Evolutionary conservation across 2,888 invertebrate genomes (phyloP), one percentile per base, ranked within the genome.

Genomic region (Chelonus formosanus): DNA sequence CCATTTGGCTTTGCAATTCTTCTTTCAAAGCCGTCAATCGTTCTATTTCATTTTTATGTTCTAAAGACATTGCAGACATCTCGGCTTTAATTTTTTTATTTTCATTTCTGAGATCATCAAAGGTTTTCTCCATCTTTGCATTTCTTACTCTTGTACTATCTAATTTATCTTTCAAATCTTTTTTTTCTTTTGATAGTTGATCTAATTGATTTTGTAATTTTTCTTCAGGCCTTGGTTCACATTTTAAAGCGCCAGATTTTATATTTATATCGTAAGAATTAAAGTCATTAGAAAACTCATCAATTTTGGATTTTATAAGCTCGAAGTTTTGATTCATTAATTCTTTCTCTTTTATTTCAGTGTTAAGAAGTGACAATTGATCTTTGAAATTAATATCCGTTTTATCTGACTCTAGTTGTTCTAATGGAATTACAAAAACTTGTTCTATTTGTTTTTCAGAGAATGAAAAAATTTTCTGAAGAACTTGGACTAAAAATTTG

Each of bases 121-220:
- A 73, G 56, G 75, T 76, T 60, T 72, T 79, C 47, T 82, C 81
- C 57, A 81, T 69, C 63, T 79, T 80, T 0, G 74, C 73, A 66
- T 78, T 80, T 6, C 77, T 74, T 4, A 73, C 66, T 4, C 77
- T 72, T 57, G 73, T 63, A 2, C 67, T 71, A 4, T 81, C 76
- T 32, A 81, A 68, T 55, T 78, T 81, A 3, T 74, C 75, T 58
- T 75, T 77, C 7, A 80, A 48, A 36, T 80, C 74, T 54, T 75
- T 77, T 6, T 70, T 75, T 65, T 81, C 79, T 50, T 75, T 79
- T 0, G 36, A 67, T 0, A 79, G 31, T 34, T 72, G 71, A 4
- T 78, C 75, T 5, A 81, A 58, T 35, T 75, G 72, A 3, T 48
- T 59, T 10, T 77, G 75, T 5, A 76, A 58, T 36, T 77, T 76